A percentile compares a stretch with the other conserved stretches of the same genome.
These are phyloP conservation scores for Nasonia oneida DNA, from an alignment of 2,888 invertebrate genomes.

Conservation along the genomic window DNA sequence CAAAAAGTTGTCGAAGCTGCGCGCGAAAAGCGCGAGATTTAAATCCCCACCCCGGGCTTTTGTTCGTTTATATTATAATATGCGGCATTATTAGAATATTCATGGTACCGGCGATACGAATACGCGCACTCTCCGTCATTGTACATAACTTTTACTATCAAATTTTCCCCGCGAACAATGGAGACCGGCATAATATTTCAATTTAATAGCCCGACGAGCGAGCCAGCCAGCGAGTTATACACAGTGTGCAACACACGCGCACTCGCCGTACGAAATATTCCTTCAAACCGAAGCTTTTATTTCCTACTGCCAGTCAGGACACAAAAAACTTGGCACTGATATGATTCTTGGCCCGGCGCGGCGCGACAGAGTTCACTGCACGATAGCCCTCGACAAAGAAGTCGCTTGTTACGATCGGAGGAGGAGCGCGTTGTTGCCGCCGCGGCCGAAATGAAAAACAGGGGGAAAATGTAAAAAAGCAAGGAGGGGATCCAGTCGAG, in stretches of 20 bases:
- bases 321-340: slow-evolving; percentile 50
- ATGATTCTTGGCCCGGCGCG: slow-evolving; percentile 5
- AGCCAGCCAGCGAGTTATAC: background rate
- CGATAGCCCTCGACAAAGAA: slow-evolving; percentile 59
- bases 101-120: slow-evolving; percentile 16
- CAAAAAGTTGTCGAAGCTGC: background rate
- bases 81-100: slow-evolving; percentile 42
- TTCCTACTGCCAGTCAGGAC: background rate
- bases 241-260: background rate
- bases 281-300: slow-evolving; percentile 58
- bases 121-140: slow-evolving; percentile 6
- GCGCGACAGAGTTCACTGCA: slow-evolving; percentile 27
- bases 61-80: slow-evolving; percentile 35
- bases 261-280: slow-evolving; percentile 5
- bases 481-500: slow-evolving; percentile 2
- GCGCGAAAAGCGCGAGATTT: too few relatives aligned
- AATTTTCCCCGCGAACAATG: slow-evolving; percentile 44
- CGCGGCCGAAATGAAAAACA: slow-evolving; percentile 29
- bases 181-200: slow-evolving; percentile 49
- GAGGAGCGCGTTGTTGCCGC: slow-evolving; percentile 28
- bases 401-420: slow-evolving; percentile 62
- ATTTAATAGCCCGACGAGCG: slow-evolving; percentile 36
- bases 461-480: background rate
- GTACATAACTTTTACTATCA: slow-evolving; percentile 49
- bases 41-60: background rate